A percentile compares a stretch with the other conserved stretches of the same genome.
phyloP scores from a whole-genome alignment of 2,888 invertebrate species.

The Aproaerema taeniolella region DNA sequence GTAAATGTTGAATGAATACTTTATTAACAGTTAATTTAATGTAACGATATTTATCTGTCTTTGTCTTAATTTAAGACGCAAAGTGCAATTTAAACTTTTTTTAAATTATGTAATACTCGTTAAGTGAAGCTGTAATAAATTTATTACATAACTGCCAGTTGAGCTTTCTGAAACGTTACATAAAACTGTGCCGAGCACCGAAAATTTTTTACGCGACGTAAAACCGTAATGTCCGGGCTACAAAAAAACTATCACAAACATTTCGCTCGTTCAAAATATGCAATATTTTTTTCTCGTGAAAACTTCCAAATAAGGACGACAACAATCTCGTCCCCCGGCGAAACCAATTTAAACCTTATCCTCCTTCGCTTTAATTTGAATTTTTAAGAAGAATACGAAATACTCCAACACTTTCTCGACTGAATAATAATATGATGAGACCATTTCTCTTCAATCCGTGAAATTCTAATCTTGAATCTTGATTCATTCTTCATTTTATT shows the following conservation, averaged over 20 bases:
- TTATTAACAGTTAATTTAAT: too few relatives aligned
- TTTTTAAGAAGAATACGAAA: slow-evolving; percentile 20
- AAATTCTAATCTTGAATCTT: background rate
- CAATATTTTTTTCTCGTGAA: slow-evolving; percentile 18
- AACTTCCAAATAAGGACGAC: slow-evolving; percentile 23
- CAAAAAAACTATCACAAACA: slow-evolving; percentile 3
- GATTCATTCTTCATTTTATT: background rate
- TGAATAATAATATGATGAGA: slow-evolving; percentile 1
- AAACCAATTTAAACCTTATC: slow-evolving; percentile 28
- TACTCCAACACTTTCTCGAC: slow-evolving; percentile 3
- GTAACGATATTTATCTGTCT: too few relatives aligned
- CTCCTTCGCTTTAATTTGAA: slow-evolving; percentile 23
- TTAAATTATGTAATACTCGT: too few relatives aligned
- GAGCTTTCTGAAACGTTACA: slow-evolving; percentile 16
- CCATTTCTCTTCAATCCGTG: background rate
- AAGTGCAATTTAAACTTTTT: too few relatives aligned
- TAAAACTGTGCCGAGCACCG: slow-evolving; percentile 3
- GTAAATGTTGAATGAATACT: too few relatives aligned
- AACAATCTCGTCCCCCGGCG: slow-evolving; percentile 18
- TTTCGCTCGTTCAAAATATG: slow-evolving; percentile 15
- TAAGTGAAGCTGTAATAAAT: too few relatives aligned
- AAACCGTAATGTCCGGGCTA: slow-evolving; percentile 2
- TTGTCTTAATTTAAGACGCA: too few relatives aligned
- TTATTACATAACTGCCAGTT: slow-evolving; percentile 31
- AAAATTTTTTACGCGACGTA: slow-evolving; percentile 2